Evolutionary conservation across 2,113 vertebrate species (phyloP).

Genomic region (Piliocolobus tephrosceles): DNA sequence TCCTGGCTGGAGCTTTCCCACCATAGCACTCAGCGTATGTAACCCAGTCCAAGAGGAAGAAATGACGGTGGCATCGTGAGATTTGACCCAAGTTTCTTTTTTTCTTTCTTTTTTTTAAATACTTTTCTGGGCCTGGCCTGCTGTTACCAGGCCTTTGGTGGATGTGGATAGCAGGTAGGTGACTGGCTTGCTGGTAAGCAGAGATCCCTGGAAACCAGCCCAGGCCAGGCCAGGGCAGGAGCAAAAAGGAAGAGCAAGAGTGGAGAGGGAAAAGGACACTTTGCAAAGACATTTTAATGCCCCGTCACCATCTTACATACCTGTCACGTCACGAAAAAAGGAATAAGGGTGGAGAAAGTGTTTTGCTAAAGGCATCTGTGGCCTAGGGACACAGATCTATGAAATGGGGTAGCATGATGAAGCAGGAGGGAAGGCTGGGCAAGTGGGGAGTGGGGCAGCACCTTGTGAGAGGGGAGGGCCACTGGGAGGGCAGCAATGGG

Average conservation of each 20-base stretch:
- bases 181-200: not conserved
- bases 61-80: accelerated
- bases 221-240: not conserved
- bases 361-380: not conserved
- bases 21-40: no score
- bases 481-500: not conserved
- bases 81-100: not conserved
- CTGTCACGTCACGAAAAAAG: not conserved
- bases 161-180: accelerated
- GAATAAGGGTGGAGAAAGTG: not conserved
- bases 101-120: not conserved
- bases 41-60: not conserved
- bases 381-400: not conserved
- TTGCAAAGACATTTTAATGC: not conserved
- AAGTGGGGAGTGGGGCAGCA: accelerated
- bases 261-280: not conserved
- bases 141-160: no score
- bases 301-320: not conserved
- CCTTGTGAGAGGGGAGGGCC: not conserved
- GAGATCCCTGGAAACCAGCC: not conserved
- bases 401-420: not conserved
- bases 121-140: not conserved
- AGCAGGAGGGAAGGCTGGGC: not conserved
- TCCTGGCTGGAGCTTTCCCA: not conserved
- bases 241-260: not conserved